A percentile compares a stretch with the other conserved stretches of the same genome.
Conservation (phyloP, 1,140 invertebrate species). For the Artemia franciscana region DNA sequence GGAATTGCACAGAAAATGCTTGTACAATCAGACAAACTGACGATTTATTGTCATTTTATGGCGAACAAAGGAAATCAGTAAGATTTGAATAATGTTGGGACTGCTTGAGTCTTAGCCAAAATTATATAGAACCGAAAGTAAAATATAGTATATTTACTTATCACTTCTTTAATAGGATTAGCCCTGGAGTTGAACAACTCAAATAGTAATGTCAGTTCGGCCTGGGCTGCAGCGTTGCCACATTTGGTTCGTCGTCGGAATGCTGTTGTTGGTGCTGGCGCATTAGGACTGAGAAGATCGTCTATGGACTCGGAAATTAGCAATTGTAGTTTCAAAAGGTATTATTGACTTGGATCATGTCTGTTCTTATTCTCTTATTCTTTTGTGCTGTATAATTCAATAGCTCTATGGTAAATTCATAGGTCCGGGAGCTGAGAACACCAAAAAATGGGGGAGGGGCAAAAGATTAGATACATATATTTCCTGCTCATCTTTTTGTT, state of each 20-base stretch:
- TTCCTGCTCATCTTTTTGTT: neutral
- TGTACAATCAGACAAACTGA: too few relatives aligned
- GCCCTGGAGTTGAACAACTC: constrained; percentile 59
- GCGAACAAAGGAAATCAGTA: too few relatives aligned
- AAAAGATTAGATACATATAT: neutral
- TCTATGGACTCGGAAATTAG: constrained; percentile 55
- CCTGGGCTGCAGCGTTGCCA: constrained; percentile 66
- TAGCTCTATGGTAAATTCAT: too few relatives aligned
- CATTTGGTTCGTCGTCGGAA: constrained; percentile 57
- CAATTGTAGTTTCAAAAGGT: constrained; percentile 20
- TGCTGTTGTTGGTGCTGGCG: constrained; percentile 28
- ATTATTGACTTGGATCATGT: neutral
- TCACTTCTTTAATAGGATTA: constrained; percentile 25
- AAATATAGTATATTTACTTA: too few relatives aligned
- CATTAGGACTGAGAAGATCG: constrained; percentile 27
- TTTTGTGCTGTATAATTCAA: too few relatives aligned
- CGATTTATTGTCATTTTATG: too few relatives aligned
- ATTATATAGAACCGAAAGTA: too few relatives aligned
- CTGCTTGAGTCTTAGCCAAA: too few relatives aligned
- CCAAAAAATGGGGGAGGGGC: neutral
- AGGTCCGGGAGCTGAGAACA: too few relatives aligned
- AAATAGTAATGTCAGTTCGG: constrained; percentile 43
- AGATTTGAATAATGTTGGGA: too few relatives aligned
- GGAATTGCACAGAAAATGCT: too few relatives aligned
- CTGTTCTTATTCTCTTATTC: neutral